Evolutionary conservation across 2,888 invertebrate species (phyloP), one percentile per base, ranked within the genome.

Genomic region (Heliconius hortense): DNA sequence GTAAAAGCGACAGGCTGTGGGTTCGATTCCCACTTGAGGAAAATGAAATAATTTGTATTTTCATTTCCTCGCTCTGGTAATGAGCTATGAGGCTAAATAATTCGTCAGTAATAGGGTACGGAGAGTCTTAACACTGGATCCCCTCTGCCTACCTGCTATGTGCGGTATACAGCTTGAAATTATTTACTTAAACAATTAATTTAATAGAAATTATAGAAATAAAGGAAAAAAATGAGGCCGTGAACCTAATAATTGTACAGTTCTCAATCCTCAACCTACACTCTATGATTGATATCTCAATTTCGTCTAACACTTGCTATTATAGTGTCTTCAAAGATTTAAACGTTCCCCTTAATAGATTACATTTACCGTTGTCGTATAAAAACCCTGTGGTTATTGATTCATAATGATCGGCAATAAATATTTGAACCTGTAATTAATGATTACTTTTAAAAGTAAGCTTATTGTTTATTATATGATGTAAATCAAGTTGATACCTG

Each of bases 261-360:
- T 74, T 73, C 79, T 73, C 77, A 70, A 72, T 75, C 66, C 31
- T 62, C 75, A 75, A 80, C 80, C 77, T 70, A 80, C 74, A 76
- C 72, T 72, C 8, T 60, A 69, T 80, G 78, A 81, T 78, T 79
- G 78, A 82, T 81, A 79, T 78, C 79, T 81, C 79, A 77, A 79
- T 79, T 79, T 70, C 71, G 15, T 67, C 67, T 39, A 60, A 76
- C 62, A 56, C 67, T 75, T 68, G n/a, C 75, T 64, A 74, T 71
- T 73, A 78, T 35, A 64, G 31, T 77, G 68, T 70, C 72, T 76
- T 63, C 35, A 69, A 53, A 76, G 31, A 78, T 76, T 72, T 53
- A 67, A 73, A 56, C 56, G 74, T 56, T 73, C 63, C 56, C 60
- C 26, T 64, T 70, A 43, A 67, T 31, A 74, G 56, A 78, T 75